Percentiles rank a stretch among this genome's conserved stretches.
Conservation (phyloP, 2,113 vertebrate species). For the Oryzias melastigma region DNA sequence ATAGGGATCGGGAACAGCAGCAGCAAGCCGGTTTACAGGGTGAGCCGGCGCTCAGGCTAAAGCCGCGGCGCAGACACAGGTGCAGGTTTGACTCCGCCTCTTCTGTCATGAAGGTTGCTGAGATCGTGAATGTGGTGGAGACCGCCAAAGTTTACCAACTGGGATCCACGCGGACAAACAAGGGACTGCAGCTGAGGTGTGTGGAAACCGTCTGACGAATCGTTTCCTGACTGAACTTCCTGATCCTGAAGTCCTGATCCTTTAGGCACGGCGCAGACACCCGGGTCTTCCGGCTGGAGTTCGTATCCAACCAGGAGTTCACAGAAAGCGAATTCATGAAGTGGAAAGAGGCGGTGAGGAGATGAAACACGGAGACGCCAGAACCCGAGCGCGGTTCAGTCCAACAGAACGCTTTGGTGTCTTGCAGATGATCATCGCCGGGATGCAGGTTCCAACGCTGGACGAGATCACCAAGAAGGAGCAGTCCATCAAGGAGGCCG, state of each 20-base stretch:
- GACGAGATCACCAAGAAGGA: conserved; percentile 98
- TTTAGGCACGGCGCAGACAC: conserved; percentile 94
- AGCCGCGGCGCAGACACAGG: not conserved
- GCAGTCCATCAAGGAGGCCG: conserved; percentile 95
- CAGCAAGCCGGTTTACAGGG: conserved; percentile 97
- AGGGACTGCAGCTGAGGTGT: conserved; percentile 93
- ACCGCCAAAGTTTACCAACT: conserved; percentile 97
- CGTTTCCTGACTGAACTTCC: too few species aligned
- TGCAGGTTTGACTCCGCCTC: not conserved
- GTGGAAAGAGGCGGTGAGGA: conserved; percentile 97
- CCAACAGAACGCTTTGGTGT: not conserved
- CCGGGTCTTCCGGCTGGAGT: conserved; percentile 94
- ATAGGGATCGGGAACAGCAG: conserved; percentile 99
- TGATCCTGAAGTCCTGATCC: too few species aligned
- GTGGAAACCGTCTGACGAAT: not conserved
- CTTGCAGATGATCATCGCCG: conserved; percentile 90
- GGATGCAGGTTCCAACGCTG: conserved; percentile 96
- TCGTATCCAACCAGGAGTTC: conserved; percentile 98
- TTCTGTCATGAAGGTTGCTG: conserved; percentile 84
- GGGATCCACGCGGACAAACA: conserved; percentile 95
- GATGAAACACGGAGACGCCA: not conserved
- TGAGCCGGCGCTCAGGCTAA: conserved; percentile 43
- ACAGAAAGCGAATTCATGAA: conserved; percentile 99
- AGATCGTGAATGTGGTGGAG: conserved; percentile 97
- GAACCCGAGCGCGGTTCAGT: too few species aligned